Conservation (phyloP, 2,113 vertebrate species). For the Caracal caracal region DNA sequence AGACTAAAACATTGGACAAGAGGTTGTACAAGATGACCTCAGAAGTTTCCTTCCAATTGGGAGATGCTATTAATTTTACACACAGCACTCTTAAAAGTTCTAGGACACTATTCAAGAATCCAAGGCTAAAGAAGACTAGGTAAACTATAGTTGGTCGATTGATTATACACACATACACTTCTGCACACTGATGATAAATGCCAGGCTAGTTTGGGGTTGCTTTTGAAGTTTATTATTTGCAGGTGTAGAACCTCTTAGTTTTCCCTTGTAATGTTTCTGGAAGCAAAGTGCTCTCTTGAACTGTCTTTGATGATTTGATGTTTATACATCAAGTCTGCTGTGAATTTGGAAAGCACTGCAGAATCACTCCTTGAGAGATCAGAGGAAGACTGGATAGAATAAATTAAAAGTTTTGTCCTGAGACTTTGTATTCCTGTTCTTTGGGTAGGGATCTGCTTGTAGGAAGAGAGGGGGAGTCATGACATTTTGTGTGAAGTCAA, state of each 20-base stretch:
- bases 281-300: constrained; percentile 41
- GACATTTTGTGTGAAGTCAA: constrained; percentile 12
- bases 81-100: not conserved
- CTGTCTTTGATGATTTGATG: constrained; percentile 59
- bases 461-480: not conserved
- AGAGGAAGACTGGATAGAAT: not conserved
- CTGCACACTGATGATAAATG: constrained; percentile 40
- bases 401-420: constrained; percentile 15
- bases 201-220: not conserved
- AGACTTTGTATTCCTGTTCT: constrained; percentile 37
- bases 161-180: not conserved
- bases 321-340: constrained; percentile 46
- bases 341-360: constrained; percentile 46
- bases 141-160: not conserved
- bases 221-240: constrained; percentile 76
- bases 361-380: constrained; percentile 39
- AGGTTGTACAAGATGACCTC: not conserved
- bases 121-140: not conserved
- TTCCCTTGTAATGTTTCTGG: constrained; percentile 52
- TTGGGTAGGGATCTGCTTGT: not conserved
- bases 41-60: not conserved
- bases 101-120: not conserved
- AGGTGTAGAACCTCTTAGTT: constrained; percentile 60
- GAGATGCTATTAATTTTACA: constrained; percentile 17
- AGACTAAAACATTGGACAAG: not conserved